These are phyloP conservation scores for Phasianus colchicus DNA, from an alignment of 2,113 vertebrate genomes.

Conservation along the genomic window DNA sequence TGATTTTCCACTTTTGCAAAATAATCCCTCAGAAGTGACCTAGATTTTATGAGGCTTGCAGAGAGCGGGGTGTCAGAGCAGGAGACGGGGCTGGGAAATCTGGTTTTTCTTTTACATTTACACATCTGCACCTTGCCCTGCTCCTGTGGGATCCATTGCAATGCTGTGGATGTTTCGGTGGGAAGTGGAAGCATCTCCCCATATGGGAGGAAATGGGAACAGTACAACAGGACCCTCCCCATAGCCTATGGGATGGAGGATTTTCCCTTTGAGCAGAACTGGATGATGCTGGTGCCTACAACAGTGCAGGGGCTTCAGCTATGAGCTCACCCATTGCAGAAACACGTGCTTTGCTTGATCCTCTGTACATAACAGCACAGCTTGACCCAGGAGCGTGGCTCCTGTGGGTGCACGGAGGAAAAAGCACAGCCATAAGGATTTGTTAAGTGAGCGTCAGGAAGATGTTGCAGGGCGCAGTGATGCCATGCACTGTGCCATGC, in stretches of 20 bases:
- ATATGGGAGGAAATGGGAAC: neutral
- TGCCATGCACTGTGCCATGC: neutral
- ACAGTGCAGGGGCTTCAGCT: neutral
- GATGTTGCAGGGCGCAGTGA: neutral
- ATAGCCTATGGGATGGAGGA: fast-evolving
- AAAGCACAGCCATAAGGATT: neutral
- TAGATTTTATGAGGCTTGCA: constrained; percentile 43
- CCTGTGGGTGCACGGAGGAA: neutral
- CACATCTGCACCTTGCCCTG: neutral
- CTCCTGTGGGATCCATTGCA: neutral
- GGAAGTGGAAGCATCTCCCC: fast-evolving
- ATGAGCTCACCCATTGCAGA: neutral
- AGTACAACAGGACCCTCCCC: neutral
- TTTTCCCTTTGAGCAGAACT: neutral
- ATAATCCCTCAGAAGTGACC: constrained; percentile 47
- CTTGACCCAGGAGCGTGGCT: fast-evolving
- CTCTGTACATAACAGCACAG: neutral
- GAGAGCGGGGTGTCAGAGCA: neutral
- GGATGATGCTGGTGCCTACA: neutral
- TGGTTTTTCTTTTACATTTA: neutral
- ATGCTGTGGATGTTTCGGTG: fast-evolving
- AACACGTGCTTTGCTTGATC: fast-evolving
- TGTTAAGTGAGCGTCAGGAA: fast-evolving
- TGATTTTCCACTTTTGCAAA: constrained; percentile 45
- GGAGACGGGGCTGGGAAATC: constrained; percentile 2